Evolutionary conservation across 2,113 vertebrate genomes (phyloP), one percentile per base, ranked within the genome.

Genomic region (Colinus virginianus): DNA sequence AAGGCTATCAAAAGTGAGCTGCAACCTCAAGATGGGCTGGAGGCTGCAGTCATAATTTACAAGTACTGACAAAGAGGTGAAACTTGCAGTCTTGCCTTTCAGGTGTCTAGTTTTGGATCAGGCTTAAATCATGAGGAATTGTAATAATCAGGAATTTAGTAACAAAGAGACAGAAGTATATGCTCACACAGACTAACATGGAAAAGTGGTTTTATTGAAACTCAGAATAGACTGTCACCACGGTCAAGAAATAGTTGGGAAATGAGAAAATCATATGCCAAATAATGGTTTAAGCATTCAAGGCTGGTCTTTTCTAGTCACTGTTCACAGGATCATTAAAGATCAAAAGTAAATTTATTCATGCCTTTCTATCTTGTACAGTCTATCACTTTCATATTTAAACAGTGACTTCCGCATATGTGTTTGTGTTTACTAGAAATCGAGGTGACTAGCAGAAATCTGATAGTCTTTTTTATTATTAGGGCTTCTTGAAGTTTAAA

Each of bases 401-500:
- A 96, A 76, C 15, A 89, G 61, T 58, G 59, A 59, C 75, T 93
- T 67, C 51, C 13, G 42, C 67, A 53, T 88, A 69, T 53, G 20
- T 88, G 72, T 93, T 95, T 96, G 43, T 96, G 88, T 96, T 96
- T 96, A 90, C 70, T 40, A 78, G 76, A 68, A 87, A 83, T 1
- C 3, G 80, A 83, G 81, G 75, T 85, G 91, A 91, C 74, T 87
- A 76, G 40, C 28, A 84, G 90, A 90, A 94, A 83, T 66, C 78
- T 78, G 77, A 96, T 82, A 68, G 90, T 81, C 43, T 64, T 90
- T 56, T 87, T 94, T 92, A 51, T 91, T 93, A 88, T 90, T 94
- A 86, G 81, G 74, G 45, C 66, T 90, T 90, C 91, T 92, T 91
- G 91, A 94, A 96, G 94, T 82, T 91, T 90, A 90, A 96, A 79